These are phyloP conservation scores for Pelodytes ibericus DNA, from an alignment of 2,797 vertebrate species.

Conservation along the genomic window DNA sequence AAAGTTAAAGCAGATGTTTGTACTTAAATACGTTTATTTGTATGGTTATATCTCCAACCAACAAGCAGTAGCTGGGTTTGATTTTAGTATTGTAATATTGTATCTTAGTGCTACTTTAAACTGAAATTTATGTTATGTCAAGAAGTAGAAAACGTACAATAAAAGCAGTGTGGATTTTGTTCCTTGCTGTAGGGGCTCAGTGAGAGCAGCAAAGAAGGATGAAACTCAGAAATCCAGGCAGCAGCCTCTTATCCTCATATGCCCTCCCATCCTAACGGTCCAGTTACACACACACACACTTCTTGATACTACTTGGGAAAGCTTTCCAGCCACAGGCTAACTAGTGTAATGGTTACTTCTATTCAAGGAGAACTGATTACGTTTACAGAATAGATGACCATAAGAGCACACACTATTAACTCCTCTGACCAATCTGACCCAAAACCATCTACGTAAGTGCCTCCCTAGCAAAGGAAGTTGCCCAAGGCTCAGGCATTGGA, in stretches of 20 bases:
- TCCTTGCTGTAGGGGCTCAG: background rate
- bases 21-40: no score
- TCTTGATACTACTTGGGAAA: slow-evolving; percentile 25
- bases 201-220: background rate
- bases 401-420: background rate
- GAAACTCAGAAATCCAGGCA: slow-evolving; percentile 16
- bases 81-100: no score
- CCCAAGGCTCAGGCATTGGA: no score
- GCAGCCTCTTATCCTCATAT: slow-evolving; percentile 51
- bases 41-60: no score
- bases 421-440: background rate
- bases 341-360: background rate
- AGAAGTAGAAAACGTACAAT: background rate
- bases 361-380: background rate
- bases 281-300: slow-evolving; percentile 24
- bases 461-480: no score
- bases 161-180: background rate
- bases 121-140: background rate
- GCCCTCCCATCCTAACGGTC: slow-evolving; percentile 55
- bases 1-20: no score
- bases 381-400: background rate
- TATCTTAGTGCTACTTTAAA: background rate
- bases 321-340: slow-evolving; percentile 3
- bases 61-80: no score
- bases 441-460: no score